phyloP scores from a whole-genome alignment of 1,140 invertebrate species.

The Bombus difficillimus region DNA sequence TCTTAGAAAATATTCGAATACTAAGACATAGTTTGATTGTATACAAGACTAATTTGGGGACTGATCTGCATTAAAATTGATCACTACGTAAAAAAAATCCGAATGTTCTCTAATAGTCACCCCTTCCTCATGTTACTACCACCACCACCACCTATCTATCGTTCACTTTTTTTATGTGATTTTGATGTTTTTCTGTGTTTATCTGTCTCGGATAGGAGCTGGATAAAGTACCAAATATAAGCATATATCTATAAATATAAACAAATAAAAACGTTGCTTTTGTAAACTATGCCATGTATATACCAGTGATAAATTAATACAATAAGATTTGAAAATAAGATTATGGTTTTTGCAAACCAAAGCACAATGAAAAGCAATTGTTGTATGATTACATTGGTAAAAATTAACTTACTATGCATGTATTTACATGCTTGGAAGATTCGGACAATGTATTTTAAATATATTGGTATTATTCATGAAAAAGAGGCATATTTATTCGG shows the following conservation, averaged over 20 bases:
- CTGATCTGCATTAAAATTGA: constrained; percentile 68
- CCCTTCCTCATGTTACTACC: constrained; percentile 78
- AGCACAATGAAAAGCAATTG: not conserved
- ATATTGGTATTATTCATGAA: not conserved
- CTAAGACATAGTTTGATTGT: constrained; percentile 15
- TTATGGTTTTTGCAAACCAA: not conserved
- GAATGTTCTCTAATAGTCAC: constrained; percentile 82
- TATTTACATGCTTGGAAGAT: not conserved
- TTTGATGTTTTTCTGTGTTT: constrained; percentile 76
- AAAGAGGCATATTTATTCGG: constrained; percentile 32
- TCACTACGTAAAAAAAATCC: constrained; percentile 78
- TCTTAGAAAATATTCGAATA: constrained; percentile 28
- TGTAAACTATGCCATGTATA: too few species aligned
- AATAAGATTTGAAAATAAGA: not conserved
- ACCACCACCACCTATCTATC: constrained; percentile 77
- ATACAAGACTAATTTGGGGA: constrained; percentile 66
- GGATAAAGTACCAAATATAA: constrained; percentile 30
- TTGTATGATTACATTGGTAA: not conserved
- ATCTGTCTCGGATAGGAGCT: constrained; percentile 35
- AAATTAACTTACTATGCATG: not conserved
- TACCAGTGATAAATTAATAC: too few species aligned
- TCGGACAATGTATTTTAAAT: not conserved
- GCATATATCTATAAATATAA: too few species aligned
- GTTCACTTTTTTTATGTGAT: constrained; percentile 80
- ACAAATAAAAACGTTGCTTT: too few species aligned